Evolutionary conservation across 2,113 vertebrate genomes (phyloP).

Genomic region (Engraulis encrasicolus): DNA sequence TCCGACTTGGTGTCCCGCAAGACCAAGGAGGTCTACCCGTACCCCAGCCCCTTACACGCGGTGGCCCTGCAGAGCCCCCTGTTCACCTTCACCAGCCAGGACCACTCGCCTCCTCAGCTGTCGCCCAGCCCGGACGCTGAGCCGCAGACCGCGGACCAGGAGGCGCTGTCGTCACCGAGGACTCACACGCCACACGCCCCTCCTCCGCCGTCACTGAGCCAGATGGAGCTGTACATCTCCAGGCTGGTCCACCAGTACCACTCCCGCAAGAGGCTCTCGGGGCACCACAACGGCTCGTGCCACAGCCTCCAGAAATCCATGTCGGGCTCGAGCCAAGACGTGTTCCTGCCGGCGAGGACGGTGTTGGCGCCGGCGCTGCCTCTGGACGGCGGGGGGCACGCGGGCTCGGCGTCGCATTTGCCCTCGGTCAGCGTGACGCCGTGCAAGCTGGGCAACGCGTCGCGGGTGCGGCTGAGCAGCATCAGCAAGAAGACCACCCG

Average conservation of each 20-base stretch:
- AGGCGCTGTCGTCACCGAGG: constrained; percentile 39
- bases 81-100: constrained; percentile 71
- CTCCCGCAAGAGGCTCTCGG: constrained; percentile 58
- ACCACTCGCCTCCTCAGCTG: constrained; percentile 44
- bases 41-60: constrained; percentile 83
- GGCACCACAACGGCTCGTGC: constrained; percentile 38
- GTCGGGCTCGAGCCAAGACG: constrained; percentile 67
- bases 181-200: constrained; percentile 48
- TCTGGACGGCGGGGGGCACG: constrained; percentile 71
- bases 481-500: constrained; percentile 71
- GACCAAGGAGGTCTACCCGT: constrained; percentile 81
- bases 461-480: constrained; percentile 69
- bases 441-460: constrained; percentile 72
- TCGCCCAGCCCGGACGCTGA: constrained; percentile 57
- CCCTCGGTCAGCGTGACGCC: constrained; percentile 63
- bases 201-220: constrained; percentile 58
- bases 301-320: constrained; percentile 51
- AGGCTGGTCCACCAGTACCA: constrained; percentile 74
- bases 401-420: constrained; percentile 59
- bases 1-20: constrained; percentile 78
- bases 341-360: constrained; percentile 72
- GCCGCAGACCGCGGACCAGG: constrained; percentile 44
- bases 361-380: constrained; percentile 67
- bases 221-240: constrained; percentile 78
- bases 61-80: constrained; percentile 84